phyloP scores from a whole-genome alignment of 1,140 invertebrate species.

The Heliothis virescens region DNA sequence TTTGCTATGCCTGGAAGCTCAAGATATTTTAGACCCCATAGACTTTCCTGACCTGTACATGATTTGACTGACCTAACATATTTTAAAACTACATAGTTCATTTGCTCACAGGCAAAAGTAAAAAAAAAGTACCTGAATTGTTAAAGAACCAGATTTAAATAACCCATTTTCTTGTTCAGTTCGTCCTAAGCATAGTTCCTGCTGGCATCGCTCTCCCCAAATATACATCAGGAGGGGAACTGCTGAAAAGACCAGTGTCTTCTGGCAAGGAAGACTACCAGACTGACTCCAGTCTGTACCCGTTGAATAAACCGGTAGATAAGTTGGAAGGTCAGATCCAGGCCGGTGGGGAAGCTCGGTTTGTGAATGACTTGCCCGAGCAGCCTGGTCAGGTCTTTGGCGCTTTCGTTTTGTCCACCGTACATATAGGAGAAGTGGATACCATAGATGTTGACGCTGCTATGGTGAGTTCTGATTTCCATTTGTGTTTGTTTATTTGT shows the following conservation, averaged over 20 bases:
- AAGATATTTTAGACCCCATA: no score
- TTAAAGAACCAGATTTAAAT: no score
- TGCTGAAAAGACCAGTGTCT: slow-evolving; percentile 88
- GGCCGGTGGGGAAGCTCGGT: slow-evolving; percentile 90
- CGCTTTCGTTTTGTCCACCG: slow-evolving; percentile 88
- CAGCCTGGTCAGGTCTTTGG: slow-evolving; percentile 88
- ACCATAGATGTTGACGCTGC: slow-evolving; percentile 87
- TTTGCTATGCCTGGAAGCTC: no score
- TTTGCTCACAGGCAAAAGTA: no score
- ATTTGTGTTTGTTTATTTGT: not conserved
- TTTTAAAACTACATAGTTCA: no score
- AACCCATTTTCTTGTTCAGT: slow-evolving; percentile 71
- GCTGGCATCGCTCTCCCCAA: slow-evolving; percentile 65
- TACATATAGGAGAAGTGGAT: slow-evolving; percentile 85
- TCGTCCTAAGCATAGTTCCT: slow-evolving; percentile 85
- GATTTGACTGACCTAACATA: no score
- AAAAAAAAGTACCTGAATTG: no score
- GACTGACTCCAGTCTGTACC: slow-evolving; percentile 89
- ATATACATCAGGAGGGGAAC: slow-evolving; percentile 80
- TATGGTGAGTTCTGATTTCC: slow-evolving; percentile 81
- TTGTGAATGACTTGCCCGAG: slow-evolving; percentile 88
- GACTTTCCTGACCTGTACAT: no score
- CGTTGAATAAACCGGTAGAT: slow-evolving; percentile 90
- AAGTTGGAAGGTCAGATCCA: slow-evolving; percentile 91
- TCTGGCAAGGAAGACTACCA: slow-evolving; percentile 90